A percentile compares a stretch with the other conserved stretches of the same genome.
These are phyloP conservation scores for Aramus guarauna DNA, from an alignment of 2,113 vertebrate genomes.

Conservation along the genomic window DNA sequence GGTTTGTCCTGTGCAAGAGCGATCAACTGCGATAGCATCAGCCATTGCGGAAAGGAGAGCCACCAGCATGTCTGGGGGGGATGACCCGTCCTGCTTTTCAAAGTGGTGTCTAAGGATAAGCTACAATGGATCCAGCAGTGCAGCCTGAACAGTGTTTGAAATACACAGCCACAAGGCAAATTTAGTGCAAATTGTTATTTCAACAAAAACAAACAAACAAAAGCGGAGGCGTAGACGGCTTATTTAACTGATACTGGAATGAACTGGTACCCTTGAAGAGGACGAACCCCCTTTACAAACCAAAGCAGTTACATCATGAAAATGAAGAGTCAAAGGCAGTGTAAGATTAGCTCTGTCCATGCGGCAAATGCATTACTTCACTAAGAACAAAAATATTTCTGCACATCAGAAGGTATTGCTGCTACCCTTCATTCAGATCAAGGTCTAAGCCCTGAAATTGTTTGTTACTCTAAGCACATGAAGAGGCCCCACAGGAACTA, in stretches of 20 bases:
- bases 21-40: neutral
- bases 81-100: neutral
- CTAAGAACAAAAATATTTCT: neutral
- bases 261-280: neutral
- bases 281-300: neutral
- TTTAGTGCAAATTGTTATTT: neutral
- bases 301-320: neutral
- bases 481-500: slow-evolving; percentile 53
- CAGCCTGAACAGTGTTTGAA: neutral
- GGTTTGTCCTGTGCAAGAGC: neutral
- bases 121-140: neutral
- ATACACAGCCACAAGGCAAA: neutral
- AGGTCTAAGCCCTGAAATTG: slow-evolving; percentile 26
- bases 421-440: slow-evolving; percentile 13
- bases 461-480: slow-evolving; percentile 62
- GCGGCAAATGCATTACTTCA: neutral
- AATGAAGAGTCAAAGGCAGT: neutral
- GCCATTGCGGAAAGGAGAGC: neutral
- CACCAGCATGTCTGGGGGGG: neutral
- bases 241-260: neutral
- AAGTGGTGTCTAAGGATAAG: neutral
- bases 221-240: neutral
- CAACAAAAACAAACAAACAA: neutral
- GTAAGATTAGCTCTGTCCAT: neutral
- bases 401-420: neutral